Evolutionary conservation across 2,888 invertebrate genomes (phyloP).

Genomic region (Lissonota sp.): DNA sequence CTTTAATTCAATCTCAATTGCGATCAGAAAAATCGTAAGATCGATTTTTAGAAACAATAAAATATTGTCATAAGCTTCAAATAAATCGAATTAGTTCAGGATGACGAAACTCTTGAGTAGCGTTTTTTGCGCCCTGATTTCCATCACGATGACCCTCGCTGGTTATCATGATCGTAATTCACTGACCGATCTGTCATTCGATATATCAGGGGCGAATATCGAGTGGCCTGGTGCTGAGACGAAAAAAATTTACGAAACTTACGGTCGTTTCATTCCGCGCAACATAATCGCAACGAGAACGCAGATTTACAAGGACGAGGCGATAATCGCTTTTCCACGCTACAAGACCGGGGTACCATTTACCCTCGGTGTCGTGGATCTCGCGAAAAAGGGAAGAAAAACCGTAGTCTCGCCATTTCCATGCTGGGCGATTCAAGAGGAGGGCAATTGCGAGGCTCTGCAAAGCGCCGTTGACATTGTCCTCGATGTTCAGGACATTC

Average conservation of each 20-base stretch:
- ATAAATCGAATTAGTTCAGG: constrained; percentile 50
- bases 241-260: constrained; percentile 85
- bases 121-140: constrained; percentile 64
- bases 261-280: constrained; percentile 86
- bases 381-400: constrained; percentile 85
- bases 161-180: constrained; percentile 64
- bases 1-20: constrained; percentile 11
- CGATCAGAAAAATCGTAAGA: constrained; percentile 34
- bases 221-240: constrained; percentile 85
- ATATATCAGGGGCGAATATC: constrained; percentile 70
- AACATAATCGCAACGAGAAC: constrained; percentile 87
- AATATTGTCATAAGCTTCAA: neutral
- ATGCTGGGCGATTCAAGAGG: constrained; percentile 87
- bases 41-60: neutral
- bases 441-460: constrained; percentile 89
- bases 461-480: constrained; percentile 90
- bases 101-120: constrained; percentile 69
- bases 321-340: constrained; percentile 86
- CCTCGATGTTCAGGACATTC: constrained; percentile 86
- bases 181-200: constrained; percentile 77
- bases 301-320: constrained; percentile 86
- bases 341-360: constrained; percentile 88
- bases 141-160: constrained; percentile 46
- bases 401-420: constrained; percentile 85
- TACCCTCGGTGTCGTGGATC: constrained; percentile 86